Percentiles rank a stretch among this genome's conserved stretches.
These are phyloP conservation scores for Ciconia maguari DNA, from an alignment of 2,113 vertebrate genomes.

Conservation along the genomic window DNA sequence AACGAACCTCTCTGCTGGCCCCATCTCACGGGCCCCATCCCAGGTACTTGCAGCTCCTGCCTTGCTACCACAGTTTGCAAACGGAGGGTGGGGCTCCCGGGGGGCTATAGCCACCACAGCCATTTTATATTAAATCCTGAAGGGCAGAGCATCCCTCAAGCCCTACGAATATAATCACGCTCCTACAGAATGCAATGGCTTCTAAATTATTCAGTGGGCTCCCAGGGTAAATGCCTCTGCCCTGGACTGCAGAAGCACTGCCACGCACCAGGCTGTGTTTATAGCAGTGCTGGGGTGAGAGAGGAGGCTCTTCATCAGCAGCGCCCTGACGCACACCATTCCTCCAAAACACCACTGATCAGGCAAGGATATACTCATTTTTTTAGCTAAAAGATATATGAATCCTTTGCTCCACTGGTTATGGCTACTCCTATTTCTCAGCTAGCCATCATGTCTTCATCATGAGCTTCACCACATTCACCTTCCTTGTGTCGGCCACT, in stretches of 20 bases:
- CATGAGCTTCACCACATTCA: not conserved
- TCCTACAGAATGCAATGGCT: not conserved
- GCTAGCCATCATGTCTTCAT: not conserved
- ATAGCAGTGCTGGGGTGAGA: not conserved
- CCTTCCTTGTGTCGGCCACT: not conserved
- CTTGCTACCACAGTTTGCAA: not conserved
- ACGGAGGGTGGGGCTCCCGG: accelerated
- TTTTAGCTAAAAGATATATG: not conserved
- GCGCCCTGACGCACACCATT: not conserved
- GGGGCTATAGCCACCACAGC: not conserved
- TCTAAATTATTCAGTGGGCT: not conserved
- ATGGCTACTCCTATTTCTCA: not conserved
- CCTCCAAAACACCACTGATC: not conserved
- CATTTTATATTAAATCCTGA: not conserved
- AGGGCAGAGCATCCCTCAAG: not conserved
- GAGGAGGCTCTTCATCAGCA: not conserved
- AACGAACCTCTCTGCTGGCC: not conserved
- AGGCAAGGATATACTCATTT: not conserved
- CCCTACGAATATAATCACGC: accelerated
- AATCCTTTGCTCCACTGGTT: not conserved
- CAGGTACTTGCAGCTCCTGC: not conserved
- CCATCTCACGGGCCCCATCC: not conserved
- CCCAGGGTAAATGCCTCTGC: not conserved
- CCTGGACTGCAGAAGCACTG: not conserved
- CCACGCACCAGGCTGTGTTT: not conserved